Evolutionary conservation across 2,113 vertebrate genomes (phyloP).

Genomic region (Balaenoptera acutorostrata): DNA sequence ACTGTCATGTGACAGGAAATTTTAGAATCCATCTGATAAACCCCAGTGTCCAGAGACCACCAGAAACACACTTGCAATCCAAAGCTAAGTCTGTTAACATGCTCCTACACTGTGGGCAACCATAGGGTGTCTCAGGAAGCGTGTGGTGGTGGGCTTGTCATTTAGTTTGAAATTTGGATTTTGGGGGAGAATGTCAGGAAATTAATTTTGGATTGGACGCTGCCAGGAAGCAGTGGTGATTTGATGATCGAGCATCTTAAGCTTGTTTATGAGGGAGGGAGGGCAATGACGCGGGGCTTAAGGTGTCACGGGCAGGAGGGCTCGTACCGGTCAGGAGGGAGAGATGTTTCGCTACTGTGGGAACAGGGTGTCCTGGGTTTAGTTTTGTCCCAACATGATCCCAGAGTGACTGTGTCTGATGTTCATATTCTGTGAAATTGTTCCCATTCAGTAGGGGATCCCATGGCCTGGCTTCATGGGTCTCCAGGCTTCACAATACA

Average conservation of each 20-base stretch:
- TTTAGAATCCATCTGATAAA: not conserved
- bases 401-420: not conserved
- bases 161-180: not conserved
- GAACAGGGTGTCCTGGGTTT: not conserved
- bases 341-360: too few relatives aligned
- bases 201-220: not conserved
- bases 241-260: not conserved
- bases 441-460: not conserved
- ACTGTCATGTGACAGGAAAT: not conserved
- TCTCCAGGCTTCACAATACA: not conserved
- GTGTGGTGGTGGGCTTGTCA: not conserved
- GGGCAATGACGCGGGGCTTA: not conserved
- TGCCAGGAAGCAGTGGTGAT: not conserved
- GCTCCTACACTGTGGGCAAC: too few relatives aligned
- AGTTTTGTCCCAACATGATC: not conserved
- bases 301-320: fast-evolving
- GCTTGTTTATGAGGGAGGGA: too few relatives aligned
- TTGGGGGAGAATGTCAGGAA: not conserved
- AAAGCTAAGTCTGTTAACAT: not conserved
- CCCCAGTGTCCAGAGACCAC: not conserved
- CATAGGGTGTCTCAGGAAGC: not conserved
- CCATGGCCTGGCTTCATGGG: not conserved
- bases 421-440: not conserved
- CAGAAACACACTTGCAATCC: not conserved
- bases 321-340: fast-evolving